Percentiles rank a stretch among this genome's conserved stretches.
Conservation (phyloP, 2,113 vertebrate genomes). For the Bettongia penicillata region DNA sequence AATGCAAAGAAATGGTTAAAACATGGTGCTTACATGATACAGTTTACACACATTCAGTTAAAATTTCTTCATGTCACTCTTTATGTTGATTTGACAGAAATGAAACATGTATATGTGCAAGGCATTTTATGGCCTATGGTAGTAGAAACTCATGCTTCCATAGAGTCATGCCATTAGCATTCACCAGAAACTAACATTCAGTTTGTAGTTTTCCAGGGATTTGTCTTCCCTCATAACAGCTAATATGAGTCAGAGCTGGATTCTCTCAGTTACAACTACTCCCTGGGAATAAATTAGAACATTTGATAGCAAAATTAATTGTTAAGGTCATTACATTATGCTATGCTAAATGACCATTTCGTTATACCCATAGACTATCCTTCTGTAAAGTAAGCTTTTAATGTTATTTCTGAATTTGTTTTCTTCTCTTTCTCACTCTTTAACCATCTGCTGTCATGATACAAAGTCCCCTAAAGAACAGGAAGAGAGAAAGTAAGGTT, state of each 20-base stretch:
- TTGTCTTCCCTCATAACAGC: fast-evolving
- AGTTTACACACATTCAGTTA: not conserved
- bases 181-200: not conserved
- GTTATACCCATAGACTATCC: too few species aligned
- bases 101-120: not conserved
- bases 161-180: not conserved
- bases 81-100: not conserved
- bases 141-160: not conserved
- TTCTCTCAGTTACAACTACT: not conserved
- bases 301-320: too few species aligned
- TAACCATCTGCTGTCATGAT: not conserved
- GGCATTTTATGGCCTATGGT: not conserved
- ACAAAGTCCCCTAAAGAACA: not conserved
- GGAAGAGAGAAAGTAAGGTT: not conserved
- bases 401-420: not conserved
- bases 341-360: not conserved
- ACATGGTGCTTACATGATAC: too few species aligned
- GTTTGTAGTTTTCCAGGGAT: not conserved
- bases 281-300: not conserved
- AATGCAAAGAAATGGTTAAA: not conserved
- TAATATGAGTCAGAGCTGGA: too few species aligned
- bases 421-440: not conserved
- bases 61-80: not conserved
- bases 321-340: not conserved
- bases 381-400: not conserved